Conservation (phyloP, 2,888 invertebrate genomes). For the Trissoscelio sp. region DNA sequence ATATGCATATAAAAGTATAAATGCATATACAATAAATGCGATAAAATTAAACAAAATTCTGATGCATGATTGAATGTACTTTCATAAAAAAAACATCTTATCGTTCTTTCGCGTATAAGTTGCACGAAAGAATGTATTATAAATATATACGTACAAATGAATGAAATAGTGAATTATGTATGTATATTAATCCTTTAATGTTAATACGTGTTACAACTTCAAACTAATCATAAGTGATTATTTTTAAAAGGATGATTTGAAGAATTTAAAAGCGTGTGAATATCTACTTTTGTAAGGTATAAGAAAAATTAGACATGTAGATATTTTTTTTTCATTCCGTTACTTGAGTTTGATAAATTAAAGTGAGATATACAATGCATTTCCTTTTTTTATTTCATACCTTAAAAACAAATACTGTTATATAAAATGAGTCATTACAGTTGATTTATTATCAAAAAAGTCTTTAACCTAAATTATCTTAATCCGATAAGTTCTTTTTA, state of each 20-base stretch:
- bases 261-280: constrained; percentile 39
- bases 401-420: no score
- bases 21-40: no score
- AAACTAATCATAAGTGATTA: constrained; percentile 8
- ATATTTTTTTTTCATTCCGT: constrained; percentile 35
- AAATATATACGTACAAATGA: constrained; percentile 9
- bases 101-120: not conserved
- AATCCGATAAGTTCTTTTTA: no score
- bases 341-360: constrained; percentile 27
- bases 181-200: constrained; percentile 27
- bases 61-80: no score
- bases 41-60: no score
- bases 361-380: not conserved
- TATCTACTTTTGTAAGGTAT: constrained; percentile 51
- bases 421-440: no score
- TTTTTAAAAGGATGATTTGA: constrained; percentile 16
- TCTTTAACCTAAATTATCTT: no score
- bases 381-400: not conserved
- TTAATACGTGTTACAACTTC: constrained; percentile 19
- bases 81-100: no score
- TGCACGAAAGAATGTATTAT: not conserved
- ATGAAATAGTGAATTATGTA: not conserved
- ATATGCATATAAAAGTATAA: no score
- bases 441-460: no score
- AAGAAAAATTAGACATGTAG: constrained; percentile 18